Evolutionary conservation across 1,140 invertebrate genomes (phyloP).

Genomic region (Probaryconus sp.): DNA sequence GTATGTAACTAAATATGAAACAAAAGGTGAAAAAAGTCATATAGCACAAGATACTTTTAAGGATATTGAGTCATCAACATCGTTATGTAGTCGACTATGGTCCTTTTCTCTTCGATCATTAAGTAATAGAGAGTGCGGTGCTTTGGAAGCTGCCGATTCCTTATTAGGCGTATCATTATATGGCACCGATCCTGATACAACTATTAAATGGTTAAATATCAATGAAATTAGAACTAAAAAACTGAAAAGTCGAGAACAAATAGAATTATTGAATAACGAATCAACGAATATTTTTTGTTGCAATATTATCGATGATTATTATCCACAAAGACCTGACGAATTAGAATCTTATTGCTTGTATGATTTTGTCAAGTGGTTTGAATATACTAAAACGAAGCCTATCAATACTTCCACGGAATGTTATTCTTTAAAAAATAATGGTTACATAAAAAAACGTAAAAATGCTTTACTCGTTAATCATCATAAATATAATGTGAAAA

Average conservation of each 20-base stretch:
- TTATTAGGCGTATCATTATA: conserved; percentile 58
- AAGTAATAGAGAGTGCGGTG: conserved; percentile 59
- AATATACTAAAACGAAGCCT: conserved; percentile 2
- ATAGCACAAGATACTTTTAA: conserved; percentile 12
- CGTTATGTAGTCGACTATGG: conserved; percentile 33
- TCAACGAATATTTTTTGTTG: conserved; percentile 43
- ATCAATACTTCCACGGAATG: background rate
- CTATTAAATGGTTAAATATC: conserved; percentile 63
- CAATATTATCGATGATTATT: conserved; percentile 17
- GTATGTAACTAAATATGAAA: conserved; percentile 53
- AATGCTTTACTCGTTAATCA: conserved; percentile 51
- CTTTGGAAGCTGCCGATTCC: conserved; percentile 61
- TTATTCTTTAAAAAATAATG: conserved; percentile 1
- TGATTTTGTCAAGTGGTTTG: conserved; percentile 10
- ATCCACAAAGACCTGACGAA: conserved; percentile 1
- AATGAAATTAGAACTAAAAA: conserved; percentile 38
- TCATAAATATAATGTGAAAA: conserved; percentile 38
- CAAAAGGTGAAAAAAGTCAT: conserved; percentile 40
- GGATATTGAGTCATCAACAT: conserved; percentile 7
- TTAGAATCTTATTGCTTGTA: conserved; percentile 3
- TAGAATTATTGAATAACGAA: conserved; percentile 15
- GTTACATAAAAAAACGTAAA: conserved; percentile 46
- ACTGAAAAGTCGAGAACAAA: conserved; percentile 29
- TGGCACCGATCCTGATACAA: conserved; percentile 63
- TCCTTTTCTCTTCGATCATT: conserved; percentile 52